Percentiles rank a stretch among this genome's conserved stretches.
These are phyloP conservation scores for Gryon sp. DNA, from an alignment of 1,140 invertebrate genomes.

Conservation along the genomic window DNA sequence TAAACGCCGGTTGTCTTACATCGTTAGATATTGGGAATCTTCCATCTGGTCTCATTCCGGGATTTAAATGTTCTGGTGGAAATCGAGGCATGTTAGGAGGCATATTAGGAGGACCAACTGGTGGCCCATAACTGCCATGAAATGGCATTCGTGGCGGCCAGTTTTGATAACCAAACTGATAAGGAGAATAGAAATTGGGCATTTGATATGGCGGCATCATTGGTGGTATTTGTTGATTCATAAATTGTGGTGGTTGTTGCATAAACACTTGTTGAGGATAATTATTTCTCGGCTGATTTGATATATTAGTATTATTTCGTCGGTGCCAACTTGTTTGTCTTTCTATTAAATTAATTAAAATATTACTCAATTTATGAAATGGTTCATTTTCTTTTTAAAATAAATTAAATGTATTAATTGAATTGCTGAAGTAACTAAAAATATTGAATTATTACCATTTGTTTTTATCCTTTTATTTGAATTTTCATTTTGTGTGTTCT, in stretches of 20 bases:
- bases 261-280: background rate
- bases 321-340: constrained; percentile 57
- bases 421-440: no score
- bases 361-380: background rate
- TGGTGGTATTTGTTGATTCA: background rate
- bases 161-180: constrained; percentile 21
- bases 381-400: no score
- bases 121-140: constrained; percentile 13
- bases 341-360: background rate
- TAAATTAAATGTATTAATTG: no score
- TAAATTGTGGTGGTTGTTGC: background rate
- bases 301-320: background rate
- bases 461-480: constrained; percentile 16
- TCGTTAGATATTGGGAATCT: background rate
- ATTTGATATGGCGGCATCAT: background rate
- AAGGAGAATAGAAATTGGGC: background rate
- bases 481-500: constrained; percentile 3
- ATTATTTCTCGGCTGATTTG: background rate
- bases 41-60: background rate
- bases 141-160: constrained; percentile 16
- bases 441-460: constrained; percentile 20
- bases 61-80: background rate
- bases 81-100: no score
- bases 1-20: no score
- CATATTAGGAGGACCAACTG: background rate